A percentile compares a stretch with the other conserved stretches of the same genome.
Conservation (phyloP, 2,888 invertebrate species). For the Arctia plantaginis region DNA sequence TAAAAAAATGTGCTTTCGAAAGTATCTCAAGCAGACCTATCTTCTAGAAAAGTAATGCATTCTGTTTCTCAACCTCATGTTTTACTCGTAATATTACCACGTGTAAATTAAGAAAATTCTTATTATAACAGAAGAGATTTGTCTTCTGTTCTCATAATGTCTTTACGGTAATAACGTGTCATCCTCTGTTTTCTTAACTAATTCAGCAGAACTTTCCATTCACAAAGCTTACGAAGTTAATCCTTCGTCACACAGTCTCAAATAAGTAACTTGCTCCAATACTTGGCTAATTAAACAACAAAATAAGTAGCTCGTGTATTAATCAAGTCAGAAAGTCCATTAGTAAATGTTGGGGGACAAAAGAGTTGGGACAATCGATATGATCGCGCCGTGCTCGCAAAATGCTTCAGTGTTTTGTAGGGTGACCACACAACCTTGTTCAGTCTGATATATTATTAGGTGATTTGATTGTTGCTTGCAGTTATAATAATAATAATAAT, state of each 20-base stretch:
- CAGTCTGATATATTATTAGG: not conserved
- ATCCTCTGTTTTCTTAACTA: conserved; percentile 1
- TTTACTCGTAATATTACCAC: not conserved
- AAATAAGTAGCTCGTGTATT: conserved; percentile 49
- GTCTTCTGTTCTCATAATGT: not conserved
- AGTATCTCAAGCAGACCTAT: not conserved
- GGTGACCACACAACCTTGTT: conserved; percentile 24
- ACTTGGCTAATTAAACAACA: conserved; percentile 45
- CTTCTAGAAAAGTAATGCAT: not conserved
- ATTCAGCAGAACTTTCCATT: conserved; percentile 8
- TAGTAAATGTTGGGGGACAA: conserved; percentile 53
- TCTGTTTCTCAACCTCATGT: not conserved
- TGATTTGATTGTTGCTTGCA: not conserved
- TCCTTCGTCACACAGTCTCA: conserved; percentile 16
- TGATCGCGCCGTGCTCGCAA: conserved; percentile 49
- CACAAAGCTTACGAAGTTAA: conserved; percentile 20
- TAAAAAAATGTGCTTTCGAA: too few relatives aligned
- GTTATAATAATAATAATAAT: too few relatives aligned
- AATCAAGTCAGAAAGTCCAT: conserved; percentile 55
- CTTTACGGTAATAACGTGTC: not conserved
- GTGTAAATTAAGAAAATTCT: not conserved
- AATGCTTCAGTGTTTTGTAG: conserved; percentile 43
- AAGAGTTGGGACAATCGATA: conserved; percentile 56
- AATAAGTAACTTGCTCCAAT: conserved; percentile 17
- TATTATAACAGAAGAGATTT: too few relatives aligned